phyloP scores from a whole-genome alignment of 1,140 invertebrate species.

The Arctopsyche grandis region DNA sequence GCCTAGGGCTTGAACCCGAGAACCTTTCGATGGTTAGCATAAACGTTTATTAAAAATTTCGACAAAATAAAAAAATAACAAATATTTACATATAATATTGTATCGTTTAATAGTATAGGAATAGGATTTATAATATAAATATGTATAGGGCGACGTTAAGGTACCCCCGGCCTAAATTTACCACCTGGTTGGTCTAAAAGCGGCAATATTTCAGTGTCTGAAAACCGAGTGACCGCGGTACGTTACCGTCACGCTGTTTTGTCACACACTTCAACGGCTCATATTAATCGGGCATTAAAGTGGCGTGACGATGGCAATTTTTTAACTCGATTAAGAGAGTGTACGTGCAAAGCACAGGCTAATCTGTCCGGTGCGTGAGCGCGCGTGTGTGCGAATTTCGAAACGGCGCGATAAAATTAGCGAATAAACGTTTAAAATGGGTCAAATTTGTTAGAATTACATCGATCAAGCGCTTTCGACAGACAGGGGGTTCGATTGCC shows the following conservation, averaged over 20 bases:
- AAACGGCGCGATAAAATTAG: not conserved
- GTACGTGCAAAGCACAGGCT: no score
- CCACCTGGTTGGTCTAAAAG: constrained; percentile 17
- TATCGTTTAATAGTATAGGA: no score
- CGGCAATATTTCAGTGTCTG: constrained; percentile 30
- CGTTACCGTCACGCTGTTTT: constrained; percentile 22
- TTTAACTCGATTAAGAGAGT: not conserved
- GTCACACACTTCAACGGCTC: constrained; percentile 3
- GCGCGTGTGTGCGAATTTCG: not conserved
- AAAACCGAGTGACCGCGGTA: not conserved
- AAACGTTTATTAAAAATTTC: no score
- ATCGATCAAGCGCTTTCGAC: no score
- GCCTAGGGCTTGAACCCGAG: no score
- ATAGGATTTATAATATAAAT: no score
- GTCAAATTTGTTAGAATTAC: not conserved
- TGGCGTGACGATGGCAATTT: not conserved
- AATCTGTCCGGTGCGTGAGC: no score
- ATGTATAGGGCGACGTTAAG: not conserved
- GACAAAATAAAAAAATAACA: no score
- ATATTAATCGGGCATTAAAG: constrained; percentile 21
- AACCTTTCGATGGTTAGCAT: no score
- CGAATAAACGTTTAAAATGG: not conserved
- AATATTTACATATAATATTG: no score
- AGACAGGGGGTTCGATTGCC: no score
- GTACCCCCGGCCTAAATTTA: constrained; percentile 4